These are phyloP conservation scores for Bos indicus DNA, from an alignment of 2,113 vertebrate species.

Conservation along the genomic window DNA sequence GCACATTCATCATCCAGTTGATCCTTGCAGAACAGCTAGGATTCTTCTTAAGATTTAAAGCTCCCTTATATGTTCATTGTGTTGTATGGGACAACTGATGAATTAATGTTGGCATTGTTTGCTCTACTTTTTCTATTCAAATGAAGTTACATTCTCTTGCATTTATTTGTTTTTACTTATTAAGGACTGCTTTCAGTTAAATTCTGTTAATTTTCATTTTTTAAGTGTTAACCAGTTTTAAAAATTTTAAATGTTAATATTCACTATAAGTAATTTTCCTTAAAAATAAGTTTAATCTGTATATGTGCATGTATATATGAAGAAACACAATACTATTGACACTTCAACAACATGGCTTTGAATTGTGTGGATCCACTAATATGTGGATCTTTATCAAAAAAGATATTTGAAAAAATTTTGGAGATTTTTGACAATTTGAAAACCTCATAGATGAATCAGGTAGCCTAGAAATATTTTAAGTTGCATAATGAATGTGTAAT, in stretches of 20 bases:
- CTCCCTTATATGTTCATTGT: background rate
- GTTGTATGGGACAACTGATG: background rate
- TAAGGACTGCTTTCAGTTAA: background rate
- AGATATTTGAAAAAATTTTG: background rate
- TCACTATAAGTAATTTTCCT: background rate
- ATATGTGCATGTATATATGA: background rate
- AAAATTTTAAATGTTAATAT: background rate
- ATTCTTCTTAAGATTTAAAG: background rate
- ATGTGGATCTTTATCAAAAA: background rate
- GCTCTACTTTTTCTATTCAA: background rate
- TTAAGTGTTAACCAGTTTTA: background rate
- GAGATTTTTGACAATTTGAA: background rate
- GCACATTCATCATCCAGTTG: slow-evolving; percentile 4
- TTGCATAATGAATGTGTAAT: background rate
- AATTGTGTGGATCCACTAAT: background rate
- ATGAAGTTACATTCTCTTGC: background rate
- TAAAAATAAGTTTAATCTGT: background rate
- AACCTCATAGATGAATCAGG: background rate
- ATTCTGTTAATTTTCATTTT: background rate
- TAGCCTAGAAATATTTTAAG: background rate
- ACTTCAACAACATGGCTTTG: background rate
- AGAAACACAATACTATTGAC: background rate
- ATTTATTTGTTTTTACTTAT: background rate
- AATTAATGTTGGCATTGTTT: background rate
- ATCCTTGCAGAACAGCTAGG: background rate